These are phyloP conservation scores for Corythaeola cristata DNA, from an alignment of 2,113 vertebrate species.

Conservation along the genomic window DNA sequence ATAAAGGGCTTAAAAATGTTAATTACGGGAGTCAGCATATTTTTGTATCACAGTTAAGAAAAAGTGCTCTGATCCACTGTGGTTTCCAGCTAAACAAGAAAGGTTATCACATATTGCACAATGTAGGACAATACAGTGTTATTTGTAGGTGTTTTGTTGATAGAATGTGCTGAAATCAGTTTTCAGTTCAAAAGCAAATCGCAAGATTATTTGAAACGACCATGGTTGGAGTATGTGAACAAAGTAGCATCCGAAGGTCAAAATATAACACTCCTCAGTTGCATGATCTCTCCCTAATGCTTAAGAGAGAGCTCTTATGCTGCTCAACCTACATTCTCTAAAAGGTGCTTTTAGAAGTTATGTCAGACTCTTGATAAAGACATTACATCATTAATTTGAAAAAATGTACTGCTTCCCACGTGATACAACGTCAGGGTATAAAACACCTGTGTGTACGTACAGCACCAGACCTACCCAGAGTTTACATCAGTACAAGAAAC, in stretches of 20 bases:
- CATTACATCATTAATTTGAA: background rate
- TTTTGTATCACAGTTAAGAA: background rate
- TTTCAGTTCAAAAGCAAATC: background rate
- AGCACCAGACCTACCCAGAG: background rate
- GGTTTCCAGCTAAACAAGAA: background rate
- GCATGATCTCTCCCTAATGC: background rate
- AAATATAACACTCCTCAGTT: background rate
- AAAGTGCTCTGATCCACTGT: background rate
- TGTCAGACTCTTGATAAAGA: background rate
- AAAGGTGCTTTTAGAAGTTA: background rate
- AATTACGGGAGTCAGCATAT: background rate
- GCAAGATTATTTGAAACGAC: background rate
- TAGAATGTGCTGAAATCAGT: background rate
- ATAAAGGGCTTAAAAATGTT: background rate
- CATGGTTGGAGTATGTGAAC: background rate
- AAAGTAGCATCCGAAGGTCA: background rate
- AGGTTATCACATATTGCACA: background rate
- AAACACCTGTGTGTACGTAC: rapidly evolving
- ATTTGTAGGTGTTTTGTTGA: background rate
- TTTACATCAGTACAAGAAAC: background rate
- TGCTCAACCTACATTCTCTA: background rate
- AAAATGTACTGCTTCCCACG: rapidly evolving
- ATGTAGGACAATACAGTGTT: background rate
- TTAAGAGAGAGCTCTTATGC: background rate
- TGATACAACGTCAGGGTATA: background rate